Evolutionary conservation across 2,113 vertebrate genomes (phyloP).

Genomic region (Lophotis ruficrista): DNA sequence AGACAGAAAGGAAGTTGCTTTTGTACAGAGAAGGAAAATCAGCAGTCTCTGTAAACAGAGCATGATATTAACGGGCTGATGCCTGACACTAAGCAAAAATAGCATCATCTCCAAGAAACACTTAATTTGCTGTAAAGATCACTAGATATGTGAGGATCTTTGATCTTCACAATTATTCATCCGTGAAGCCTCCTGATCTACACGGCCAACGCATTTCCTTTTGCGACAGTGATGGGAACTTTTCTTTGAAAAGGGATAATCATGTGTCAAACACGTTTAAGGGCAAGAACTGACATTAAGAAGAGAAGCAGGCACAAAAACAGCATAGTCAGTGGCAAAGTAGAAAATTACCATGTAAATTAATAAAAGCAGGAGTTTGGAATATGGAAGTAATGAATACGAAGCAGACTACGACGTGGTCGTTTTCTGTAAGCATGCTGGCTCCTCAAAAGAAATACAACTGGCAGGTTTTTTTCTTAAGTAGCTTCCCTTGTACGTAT

Average conservation of each 20-base stretch:
- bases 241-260: background rate
- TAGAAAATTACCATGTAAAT: background rate
- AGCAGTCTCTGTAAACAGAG: background rate
- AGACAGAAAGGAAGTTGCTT: conserved; percentile 49
- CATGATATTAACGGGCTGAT: background rate
- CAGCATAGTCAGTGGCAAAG: background rate
- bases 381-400: background rate
- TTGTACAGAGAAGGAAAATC: conserved; percentile 16
- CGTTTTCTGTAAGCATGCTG: background rate
- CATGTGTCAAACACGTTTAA: background rate
- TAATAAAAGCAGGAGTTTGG: background rate
- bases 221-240: background rate
- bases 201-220: background rate
- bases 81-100: background rate
- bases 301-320: background rate
- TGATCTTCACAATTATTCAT: background rate
- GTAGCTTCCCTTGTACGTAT: fast-evolving
- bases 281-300: background rate
- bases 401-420: background rate
- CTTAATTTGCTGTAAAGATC: background rate
- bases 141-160: background rate
- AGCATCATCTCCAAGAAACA: conserved; percentile 10
- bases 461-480: background rate
- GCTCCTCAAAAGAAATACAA: background rate
- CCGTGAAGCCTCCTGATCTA: background rate